Evolutionary conservation across 2,797 vertebrate genomes (phyloP).

Genomic region (Podarcis siculus): DNA sequence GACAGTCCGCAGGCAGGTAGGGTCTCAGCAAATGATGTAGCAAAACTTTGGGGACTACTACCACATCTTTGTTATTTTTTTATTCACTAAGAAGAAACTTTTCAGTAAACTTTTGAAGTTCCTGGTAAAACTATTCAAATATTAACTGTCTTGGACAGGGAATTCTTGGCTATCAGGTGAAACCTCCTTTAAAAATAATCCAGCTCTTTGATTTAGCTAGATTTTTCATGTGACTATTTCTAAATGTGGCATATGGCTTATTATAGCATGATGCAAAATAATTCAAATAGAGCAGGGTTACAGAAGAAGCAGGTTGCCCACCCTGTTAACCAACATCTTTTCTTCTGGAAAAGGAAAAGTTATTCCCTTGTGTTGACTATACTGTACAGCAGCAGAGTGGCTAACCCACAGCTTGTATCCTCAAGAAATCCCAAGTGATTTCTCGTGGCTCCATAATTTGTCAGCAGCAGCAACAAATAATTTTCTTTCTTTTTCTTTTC

Average conservation of each 20-base stretch:
- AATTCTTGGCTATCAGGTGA: not conserved
- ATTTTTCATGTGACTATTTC: not conserved
- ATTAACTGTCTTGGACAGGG: not conserved
- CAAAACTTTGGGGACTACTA: too few relatives aligned
- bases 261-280: not conserved
- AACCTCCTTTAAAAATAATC: not conserved
- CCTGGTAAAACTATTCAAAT: not conserved
- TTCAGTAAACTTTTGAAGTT: not conserved
- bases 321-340: too few relatives aligned
- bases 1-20: too few relatives aligned
- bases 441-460: too few relatives aligned
- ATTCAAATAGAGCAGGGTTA: not conserved
- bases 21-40: too few relatives aligned
- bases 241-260: not conserved
- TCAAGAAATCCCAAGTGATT: too few relatives aligned
- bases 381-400: too few relatives aligned
- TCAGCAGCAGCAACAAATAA: too few relatives aligned
- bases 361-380: too few relatives aligned
- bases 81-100: not conserved
- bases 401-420: too few relatives aligned
- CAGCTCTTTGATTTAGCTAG: not conserved
- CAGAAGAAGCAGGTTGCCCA: not conserved
- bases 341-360: too few relatives aligned
- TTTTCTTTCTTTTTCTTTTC: too few relatives aligned
- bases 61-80: not conserved